These are phyloP conservation scores for Propithecus perrieri DNA, from an alignment of 2,797 vertebrate species.

Conservation along the genomic window DNA sequence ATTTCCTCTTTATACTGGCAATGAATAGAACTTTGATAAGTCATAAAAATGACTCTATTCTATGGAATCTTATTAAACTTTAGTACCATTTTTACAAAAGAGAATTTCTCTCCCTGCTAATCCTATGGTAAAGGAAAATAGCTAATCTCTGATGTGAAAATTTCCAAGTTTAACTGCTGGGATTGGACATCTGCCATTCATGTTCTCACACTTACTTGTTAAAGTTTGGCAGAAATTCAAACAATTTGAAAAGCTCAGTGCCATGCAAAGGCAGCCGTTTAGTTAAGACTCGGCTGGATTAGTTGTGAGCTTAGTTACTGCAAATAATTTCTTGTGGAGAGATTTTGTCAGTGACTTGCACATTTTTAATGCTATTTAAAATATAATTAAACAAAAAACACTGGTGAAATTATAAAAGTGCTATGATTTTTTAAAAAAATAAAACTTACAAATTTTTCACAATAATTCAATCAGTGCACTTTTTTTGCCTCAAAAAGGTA, in stretches of 20 bases:
- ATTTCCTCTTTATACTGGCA: slow-evolving; percentile 42
- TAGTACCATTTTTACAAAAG: slow-evolving; percentile 31
- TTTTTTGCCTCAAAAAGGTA: neutral
- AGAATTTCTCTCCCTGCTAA: neutral
- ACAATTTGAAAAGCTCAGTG: neutral
- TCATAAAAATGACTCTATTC: neutral
- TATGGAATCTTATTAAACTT: neutral
- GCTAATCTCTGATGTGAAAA: slow-evolving; percentile 31
- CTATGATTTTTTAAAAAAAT: neutral
- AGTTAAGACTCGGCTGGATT: slow-evolving; percentile 10
- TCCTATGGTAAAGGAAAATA: neutral
- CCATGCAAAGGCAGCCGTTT: neutral
- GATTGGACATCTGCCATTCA: slow-evolving; percentile 37
- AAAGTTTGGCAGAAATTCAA: slow-evolving; percentile 21
- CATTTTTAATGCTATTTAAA: slow-evolving; percentile 35
- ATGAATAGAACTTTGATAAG: neutral
- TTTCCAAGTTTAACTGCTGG: neutral
- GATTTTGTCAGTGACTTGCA: neutral
- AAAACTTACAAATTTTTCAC: neutral
- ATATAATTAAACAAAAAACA: neutral
- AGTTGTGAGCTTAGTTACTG: neutral
- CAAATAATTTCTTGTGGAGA: neutral
- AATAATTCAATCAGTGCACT: neutral
- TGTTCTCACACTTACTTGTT: neutral
- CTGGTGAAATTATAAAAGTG: neutral